A percentile compares a stretch with the other conserved stretches of the same genome.
Evolutionary conservation across 1,140 invertebrate species (phyloP).

Genomic region (Lepidurus arcticus): DNA sequence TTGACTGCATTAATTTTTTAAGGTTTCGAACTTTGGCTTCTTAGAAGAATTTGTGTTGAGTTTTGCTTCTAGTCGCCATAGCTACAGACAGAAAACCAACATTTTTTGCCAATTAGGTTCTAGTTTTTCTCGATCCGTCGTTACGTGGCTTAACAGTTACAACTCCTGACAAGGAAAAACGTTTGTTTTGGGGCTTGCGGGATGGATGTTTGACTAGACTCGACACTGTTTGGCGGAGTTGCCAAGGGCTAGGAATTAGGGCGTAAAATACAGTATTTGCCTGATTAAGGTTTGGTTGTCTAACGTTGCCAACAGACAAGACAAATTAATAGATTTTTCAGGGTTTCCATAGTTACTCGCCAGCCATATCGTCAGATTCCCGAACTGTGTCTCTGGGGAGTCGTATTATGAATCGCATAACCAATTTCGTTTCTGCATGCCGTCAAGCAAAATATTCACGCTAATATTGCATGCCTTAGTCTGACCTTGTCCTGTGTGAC

Average conservation of each 20-base stretch:
- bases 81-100: background rate
- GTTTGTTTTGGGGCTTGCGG: background rate
- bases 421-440: background rate
- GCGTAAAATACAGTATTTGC: background rate
- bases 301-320: background rate
- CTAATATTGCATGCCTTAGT: background rate
- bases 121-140: background rate
- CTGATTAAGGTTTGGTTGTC: background rate
- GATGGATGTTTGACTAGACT: background rate
- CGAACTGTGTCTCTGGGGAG: no score
- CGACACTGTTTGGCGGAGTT: background rate
- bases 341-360: background rate
- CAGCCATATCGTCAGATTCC: background rate
- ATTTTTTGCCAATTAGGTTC: background rate
- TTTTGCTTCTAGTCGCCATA: background rate
- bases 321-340: background rate
- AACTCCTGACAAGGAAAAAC: background rate
- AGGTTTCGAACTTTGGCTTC: no score
- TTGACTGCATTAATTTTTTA: no score
- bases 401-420: no score
- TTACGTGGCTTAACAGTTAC: background rate
- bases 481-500: background rate
- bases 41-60: background rate
- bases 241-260: background rate
- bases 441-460: background rate